phyloP scores from a whole-genome alignment of 2,888 invertebrate species.

The Mythimna albipuncta region DNA sequence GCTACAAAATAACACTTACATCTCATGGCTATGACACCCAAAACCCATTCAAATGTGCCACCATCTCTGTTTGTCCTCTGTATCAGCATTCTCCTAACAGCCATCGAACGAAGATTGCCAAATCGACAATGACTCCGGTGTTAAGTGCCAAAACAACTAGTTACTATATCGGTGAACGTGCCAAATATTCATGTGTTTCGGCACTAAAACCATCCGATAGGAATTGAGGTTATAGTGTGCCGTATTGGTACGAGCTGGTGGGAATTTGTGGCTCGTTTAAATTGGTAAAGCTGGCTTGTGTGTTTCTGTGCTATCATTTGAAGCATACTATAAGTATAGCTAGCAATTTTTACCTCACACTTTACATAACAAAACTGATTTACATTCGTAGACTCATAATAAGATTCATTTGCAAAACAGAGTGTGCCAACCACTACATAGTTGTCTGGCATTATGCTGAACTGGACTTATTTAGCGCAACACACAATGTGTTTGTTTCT shows the following conservation, averaged over 20 bases:
- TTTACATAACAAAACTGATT: no score
- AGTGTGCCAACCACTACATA: no score
- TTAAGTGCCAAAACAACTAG: constrained; percentile 75
- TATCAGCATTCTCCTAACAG: constrained; percentile 77
- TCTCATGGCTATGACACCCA: constrained; percentile 1
- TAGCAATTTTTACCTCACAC: no score
- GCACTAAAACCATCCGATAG: constrained; percentile 70
- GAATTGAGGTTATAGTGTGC: constrained; percentile 56
- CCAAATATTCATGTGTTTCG: constrained; percentile 74
- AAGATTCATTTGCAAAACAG: no score
- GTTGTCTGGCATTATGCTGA: no score
- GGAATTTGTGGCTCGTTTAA: constrained; percentile 34
- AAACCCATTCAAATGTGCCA: constrained; percentile 28
- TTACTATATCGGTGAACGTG: constrained; percentile 74
- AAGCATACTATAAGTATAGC: no score
- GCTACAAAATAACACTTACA: constrained; percentile 40
- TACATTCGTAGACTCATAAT: no score
- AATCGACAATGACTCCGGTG: constrained; percentile 76
- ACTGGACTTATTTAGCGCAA: no score
- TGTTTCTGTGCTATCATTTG: not conserved
- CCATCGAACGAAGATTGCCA: constrained; percentile 79
- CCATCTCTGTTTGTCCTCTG: constrained; percentile 48
- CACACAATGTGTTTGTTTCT: no score
- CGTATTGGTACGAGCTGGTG: constrained; percentile 53
- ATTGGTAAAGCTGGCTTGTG: constrained; percentile 14